Evolutionary conservation across 2,888 invertebrate genomes (phyloP).

Genomic region (Eristalinus aeneus): DNA sequence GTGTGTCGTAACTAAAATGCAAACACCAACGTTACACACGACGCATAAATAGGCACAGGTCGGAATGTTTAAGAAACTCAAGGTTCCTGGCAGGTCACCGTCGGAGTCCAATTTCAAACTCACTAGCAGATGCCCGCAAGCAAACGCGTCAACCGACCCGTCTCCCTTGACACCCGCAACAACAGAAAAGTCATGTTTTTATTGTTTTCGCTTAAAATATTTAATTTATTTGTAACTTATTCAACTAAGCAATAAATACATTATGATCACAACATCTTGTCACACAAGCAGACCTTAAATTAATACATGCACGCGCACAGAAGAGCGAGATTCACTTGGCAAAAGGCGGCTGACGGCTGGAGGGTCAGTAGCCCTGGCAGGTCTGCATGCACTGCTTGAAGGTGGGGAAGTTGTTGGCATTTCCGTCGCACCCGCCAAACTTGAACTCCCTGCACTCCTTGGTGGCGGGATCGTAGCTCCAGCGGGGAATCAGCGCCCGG

Average conservation of each 20-base stretch:
- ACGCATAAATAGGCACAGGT: no score
- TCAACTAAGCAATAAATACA: constrained; percentile 48
- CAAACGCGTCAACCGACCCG: not conserved
- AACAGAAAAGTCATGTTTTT: not conserved
- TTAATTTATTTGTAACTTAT: constrained; percentile 8
- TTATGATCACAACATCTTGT: not conserved
- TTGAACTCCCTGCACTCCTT: constrained; percentile 82
- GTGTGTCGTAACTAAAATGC: no score
- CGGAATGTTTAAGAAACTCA: no score
- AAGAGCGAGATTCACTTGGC: not conserved
- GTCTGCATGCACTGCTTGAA: constrained; percentile 81
- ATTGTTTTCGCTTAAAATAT: not conserved
- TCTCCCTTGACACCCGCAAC: not conserved
- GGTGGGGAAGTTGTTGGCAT: constrained; percentile 82
- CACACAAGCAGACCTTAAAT: constrained; percentile 27
- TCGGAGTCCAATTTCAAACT: no score
- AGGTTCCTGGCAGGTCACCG: no score
- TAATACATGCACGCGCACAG: not conserved
- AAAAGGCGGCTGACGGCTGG: not conserved
- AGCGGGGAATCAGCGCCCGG: constrained; percentile 79
- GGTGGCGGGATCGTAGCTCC: constrained; percentile 81
- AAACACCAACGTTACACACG: no score
- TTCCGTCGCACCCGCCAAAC: constrained; percentile 83
- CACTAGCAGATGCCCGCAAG: not conserved
- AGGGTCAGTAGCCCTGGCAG: constrained; percentile 78